Evolutionary conservation across 2,888 invertebrate species (phyloP).

Genomic region (Poecilus cupreus): DNA sequence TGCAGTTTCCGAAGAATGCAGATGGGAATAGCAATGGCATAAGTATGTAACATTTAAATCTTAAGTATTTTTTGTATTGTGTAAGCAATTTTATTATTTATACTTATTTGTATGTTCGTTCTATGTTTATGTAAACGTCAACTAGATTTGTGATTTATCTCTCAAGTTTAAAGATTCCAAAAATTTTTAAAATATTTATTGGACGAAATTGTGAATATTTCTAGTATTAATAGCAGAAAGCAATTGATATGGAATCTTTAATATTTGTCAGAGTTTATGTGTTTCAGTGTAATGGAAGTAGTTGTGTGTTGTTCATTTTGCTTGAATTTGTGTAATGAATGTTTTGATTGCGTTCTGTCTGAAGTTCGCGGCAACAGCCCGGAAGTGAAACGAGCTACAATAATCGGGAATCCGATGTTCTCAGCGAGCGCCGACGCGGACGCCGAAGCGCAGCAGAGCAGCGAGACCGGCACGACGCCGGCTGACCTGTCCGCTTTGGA

Average conservation of each 20-base stretch:
- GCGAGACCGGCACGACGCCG: conserved; percentile 67
- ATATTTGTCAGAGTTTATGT: not conserved
- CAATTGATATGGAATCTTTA: not conserved
- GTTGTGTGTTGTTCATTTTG: not conserved
- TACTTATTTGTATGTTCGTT: conserved; percentile 6
- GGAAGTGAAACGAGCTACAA: conserved; percentile 88
- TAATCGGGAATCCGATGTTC: conserved; percentile 93
- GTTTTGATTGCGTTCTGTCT: conserved; percentile 1
- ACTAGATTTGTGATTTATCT: not conserved
- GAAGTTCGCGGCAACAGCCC: conserved; percentile 72
- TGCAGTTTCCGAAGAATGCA: conserved; percentile 73
- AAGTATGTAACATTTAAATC: conserved; percentile 47
- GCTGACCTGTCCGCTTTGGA: conserved; percentile 83
- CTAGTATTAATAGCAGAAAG: too few relatives aligned
- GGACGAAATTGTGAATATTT: too few relatives aligned
- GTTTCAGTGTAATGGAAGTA: too few relatives aligned
- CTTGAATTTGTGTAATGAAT: not conserved
- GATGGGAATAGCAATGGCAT: conserved; percentile 65
- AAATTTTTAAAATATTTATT: not conserved
- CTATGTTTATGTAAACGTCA: conserved; percentile 1
- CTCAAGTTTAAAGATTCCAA: conserved; percentile 22
- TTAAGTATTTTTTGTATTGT: conserved; percentile 16
- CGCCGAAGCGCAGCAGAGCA: conserved; percentile 68
- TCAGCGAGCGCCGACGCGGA: conserved; percentile 75
- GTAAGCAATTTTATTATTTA: conserved; percentile 34